These are phyloP conservation scores for Bagarius yarrelli DNA, from an alignment of 2,113 vertebrate species.

Conservation along the genomic window DNA sequence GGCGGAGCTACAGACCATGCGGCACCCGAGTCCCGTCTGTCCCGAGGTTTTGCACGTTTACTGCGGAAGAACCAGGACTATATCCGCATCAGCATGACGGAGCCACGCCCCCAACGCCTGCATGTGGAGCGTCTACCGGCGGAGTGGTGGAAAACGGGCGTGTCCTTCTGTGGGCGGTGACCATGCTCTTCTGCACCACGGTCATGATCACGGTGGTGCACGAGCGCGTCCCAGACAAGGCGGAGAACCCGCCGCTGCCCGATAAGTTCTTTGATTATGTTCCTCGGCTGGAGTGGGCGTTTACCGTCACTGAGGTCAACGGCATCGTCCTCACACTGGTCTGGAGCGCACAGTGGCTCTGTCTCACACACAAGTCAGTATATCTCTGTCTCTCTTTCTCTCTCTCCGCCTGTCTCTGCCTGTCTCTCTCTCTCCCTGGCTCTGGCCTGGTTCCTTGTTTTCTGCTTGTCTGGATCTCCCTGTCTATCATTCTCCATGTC, in stretches of 20 bases:
- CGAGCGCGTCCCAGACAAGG: slow-evolving; percentile 84
- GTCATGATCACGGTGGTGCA: slow-evolving; percentile 85
- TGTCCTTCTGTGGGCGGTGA: slow-evolving; percentile 79
- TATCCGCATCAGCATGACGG: slow-evolving; percentile 76
- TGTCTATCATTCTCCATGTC: too few relatives aligned
- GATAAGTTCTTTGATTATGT: slow-evolving; percentile 89
- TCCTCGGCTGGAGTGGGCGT: slow-evolving; percentile 81
- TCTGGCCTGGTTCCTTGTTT: not conserved
- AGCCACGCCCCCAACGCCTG: slow-evolving; percentile 67
- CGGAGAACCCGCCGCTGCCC: slow-evolving; percentile 80
- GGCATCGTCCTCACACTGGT: slow-evolving; percentile 79
- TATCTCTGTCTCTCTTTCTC: not conserved
- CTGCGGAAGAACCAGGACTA: slow-evolving; percentile 79
- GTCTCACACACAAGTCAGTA: slow-evolving; percentile 83
- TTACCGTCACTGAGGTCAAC: slow-evolving; percentile 85
- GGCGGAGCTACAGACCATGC: slow-evolving; percentile 41
- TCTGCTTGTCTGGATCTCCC: too few relatives aligned
- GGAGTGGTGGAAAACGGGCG: slow-evolving; percentile 87
- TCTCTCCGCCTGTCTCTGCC: not conserved
- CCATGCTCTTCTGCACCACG: slow-evolving; percentile 79
- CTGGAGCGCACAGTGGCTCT: slow-evolving; percentile 84
- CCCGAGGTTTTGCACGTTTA: slow-evolving; percentile 60
- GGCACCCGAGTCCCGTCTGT: not conserved
- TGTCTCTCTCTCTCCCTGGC: not conserved
- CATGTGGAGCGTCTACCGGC: slow-evolving; percentile 68